phyloP scores from a whole-genome alignment of 2,113 vertebrate species.

The Perca schrenkii region DNA sequence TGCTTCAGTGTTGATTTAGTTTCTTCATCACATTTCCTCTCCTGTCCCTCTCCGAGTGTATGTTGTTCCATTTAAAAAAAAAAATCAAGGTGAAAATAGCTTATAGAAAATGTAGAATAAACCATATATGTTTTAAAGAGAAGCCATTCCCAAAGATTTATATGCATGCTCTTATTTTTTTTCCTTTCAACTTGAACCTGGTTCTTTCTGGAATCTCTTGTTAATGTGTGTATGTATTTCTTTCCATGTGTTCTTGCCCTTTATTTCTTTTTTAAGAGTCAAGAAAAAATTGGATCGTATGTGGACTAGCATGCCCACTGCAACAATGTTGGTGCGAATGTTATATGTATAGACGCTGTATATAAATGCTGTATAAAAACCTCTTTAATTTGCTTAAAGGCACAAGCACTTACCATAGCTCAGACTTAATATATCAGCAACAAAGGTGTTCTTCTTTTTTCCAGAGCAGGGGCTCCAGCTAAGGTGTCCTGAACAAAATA shows the following conservation, averaged over 20 bases:
- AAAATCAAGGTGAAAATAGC: constrained; percentile 72
- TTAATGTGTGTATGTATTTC: constrained; percentile 67
- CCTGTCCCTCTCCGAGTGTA: constrained; percentile 49
- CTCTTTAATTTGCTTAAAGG: constrained; percentile 82
- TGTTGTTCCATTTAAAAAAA: constrained; percentile 50
- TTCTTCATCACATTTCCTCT: constrained; percentile 56
- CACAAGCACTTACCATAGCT: constrained; percentile 84
- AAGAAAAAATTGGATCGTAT: constrained; percentile 59
- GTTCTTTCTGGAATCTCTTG: constrained; percentile 72
- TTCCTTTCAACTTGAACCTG: constrained; percentile 66
- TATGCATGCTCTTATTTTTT: constrained; percentile 80
- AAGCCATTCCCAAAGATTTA: constrained; percentile 81
- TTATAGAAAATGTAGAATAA: constrained; percentile 82
- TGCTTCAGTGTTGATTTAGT: constrained; percentile 64
- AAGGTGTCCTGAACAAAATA: constrained; percentile 81
- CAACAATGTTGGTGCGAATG: constrained; percentile 81
- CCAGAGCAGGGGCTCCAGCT: constrained; percentile 77
- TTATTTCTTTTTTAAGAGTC: constrained; percentile 54
- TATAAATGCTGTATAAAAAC: constrained; percentile 87
- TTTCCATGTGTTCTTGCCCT: constrained; percentile 50
- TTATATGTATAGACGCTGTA: constrained; percentile 88
- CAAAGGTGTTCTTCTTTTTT: constrained; percentile 77
- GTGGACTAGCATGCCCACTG: constrained; percentile 65
- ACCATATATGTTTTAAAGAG: constrained; percentile 79
- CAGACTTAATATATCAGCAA: constrained; percentile 85